Percentiles rank a stretch among this genome's conserved stretches.
Evolutionary conservation across 2,113 vertebrate species (phyloP).

Genomic region (Piprites chloris): DNA sequence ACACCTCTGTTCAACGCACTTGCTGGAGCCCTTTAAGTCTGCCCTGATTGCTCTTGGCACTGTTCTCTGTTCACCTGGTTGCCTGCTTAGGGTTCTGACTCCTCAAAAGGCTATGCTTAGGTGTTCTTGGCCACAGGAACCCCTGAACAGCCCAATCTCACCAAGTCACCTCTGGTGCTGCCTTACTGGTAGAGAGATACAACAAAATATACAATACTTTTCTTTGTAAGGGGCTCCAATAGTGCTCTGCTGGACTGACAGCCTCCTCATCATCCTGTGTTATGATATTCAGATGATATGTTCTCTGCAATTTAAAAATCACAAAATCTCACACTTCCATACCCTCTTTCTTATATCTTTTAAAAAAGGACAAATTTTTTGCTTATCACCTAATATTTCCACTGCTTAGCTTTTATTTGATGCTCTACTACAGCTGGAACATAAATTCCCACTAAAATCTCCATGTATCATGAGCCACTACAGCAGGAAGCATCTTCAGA

Average conservation of each 20-base stretch:
- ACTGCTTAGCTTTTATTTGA: not conserved
- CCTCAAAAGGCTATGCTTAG: not conserved
- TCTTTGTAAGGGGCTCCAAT: not conserved
- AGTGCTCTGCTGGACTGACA: not conserved
- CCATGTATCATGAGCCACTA: not conserved
- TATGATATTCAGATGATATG: not conserved
- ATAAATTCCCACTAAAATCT: not conserved
- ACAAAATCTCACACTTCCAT: not conserved
- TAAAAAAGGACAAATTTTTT: not conserved
- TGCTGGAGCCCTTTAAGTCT: not conserved
- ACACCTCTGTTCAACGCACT: not conserved
- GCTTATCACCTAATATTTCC: not conserved
- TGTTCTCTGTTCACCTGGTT: not conserved
- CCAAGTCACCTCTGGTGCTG: not conserved
- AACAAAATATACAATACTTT: not conserved
- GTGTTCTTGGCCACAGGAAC: not conserved
- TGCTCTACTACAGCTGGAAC: not conserved
- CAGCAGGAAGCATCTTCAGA: not conserved
- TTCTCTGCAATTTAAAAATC: not conserved
- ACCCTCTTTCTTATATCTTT: not conserved
- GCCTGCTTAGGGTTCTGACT: not conserved
- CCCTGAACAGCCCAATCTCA: not conserved
- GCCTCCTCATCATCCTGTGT: not conserved
- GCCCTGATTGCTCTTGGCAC: not conserved
- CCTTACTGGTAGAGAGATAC: not conserved